Conservation (phyloP, 2,888 invertebrate species). For the Operophtera brumata region DNA sequence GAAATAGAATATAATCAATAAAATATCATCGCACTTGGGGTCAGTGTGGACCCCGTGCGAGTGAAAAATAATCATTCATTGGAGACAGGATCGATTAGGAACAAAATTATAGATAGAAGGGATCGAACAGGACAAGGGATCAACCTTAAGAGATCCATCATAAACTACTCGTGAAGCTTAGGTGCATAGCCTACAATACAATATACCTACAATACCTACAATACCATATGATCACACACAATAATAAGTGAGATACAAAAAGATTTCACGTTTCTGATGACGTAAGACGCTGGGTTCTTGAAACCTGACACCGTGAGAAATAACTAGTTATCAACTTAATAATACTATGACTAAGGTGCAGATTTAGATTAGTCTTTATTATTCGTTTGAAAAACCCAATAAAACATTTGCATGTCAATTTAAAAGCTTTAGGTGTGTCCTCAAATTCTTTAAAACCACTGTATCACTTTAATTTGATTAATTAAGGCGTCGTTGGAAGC, state of each 20-base stretch:
- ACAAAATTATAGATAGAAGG: too few species aligned
- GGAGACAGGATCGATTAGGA: too few species aligned
- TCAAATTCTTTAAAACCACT: constrained; percentile 8
- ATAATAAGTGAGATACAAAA: constrained; percentile 13
- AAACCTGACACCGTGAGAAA: constrained; percentile 24
- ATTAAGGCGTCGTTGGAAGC: too few species aligned
- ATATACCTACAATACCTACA: not conserved
- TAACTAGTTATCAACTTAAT: constrained; percentile 14
- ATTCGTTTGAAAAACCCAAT: constrained; percentile 3
- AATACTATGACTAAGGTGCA: constrained; percentile 25
- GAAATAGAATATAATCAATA: too few species aligned
- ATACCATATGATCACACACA: not conserved
- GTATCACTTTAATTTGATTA: not conserved
- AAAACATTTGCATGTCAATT: constrained; percentile 9
- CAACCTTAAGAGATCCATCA: too few species aligned
- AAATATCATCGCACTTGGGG: too few species aligned
- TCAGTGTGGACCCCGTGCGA: too few species aligned
- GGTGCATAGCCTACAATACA: too few species aligned
- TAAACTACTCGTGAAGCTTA: too few species aligned
- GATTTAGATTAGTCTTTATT: constrained; percentile 10
- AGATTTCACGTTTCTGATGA: constrained; percentile 24
- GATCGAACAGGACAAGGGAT: too few species aligned
- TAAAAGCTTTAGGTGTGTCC: constrained; percentile 19
- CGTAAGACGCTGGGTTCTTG: constrained; percentile 24
- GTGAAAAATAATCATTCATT: too few species aligned